phyloP scores from a whole-genome alignment of 2,113 vertebrate genomes.

The Pelodiscus sinensis region DNA sequence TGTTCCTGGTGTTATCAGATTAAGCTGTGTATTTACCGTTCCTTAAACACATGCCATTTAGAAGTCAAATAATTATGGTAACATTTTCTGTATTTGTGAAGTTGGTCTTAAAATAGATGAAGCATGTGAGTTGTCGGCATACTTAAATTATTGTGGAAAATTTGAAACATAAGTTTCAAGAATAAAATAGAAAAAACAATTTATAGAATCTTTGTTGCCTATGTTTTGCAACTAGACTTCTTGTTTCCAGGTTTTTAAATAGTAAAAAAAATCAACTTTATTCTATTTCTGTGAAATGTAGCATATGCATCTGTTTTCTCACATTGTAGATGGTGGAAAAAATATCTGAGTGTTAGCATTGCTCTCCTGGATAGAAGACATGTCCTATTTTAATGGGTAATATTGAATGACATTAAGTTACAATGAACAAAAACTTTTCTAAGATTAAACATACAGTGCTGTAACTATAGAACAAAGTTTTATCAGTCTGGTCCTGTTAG shows the following conservation, averaged over 20 bases:
- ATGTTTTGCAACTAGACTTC: neutral
- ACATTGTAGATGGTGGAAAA: conserved; percentile 48
- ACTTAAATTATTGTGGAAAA: neutral
- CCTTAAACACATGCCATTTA: conserved; percentile 51
- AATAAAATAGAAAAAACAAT: neutral
- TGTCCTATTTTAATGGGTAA: conserved; percentile 56
- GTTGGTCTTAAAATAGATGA: conserved; percentile 59
- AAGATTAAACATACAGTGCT: conserved; percentile 69
- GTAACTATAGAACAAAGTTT: conserved; percentile 68
- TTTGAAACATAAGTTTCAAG: neutral
- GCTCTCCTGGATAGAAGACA: conserved; percentile 17
- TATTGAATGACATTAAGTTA: conserved; percentile 55
- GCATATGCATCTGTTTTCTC: conserved; percentile 58
- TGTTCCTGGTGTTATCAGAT: conserved; percentile 57
- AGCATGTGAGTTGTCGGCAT: conserved; percentile 26
- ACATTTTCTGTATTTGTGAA: conserved; percentile 57
- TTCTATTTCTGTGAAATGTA: conserved; percentile 41
- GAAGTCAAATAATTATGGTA: conserved; percentile 61
- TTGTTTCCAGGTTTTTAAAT: conserved; percentile 39
- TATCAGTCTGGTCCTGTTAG: conserved; percentile 79
- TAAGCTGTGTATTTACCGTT: conserved; percentile 65
- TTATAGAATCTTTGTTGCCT: neutral
- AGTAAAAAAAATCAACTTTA: conserved; percentile 43
- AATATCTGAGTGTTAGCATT: neutral
- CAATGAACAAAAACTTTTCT: conserved; percentile 71